These are phyloP conservation scores for Oxyteleia sp. DNA, from an alignment of 2,888 invertebrate species.

Conservation along the genomic window DNA sequence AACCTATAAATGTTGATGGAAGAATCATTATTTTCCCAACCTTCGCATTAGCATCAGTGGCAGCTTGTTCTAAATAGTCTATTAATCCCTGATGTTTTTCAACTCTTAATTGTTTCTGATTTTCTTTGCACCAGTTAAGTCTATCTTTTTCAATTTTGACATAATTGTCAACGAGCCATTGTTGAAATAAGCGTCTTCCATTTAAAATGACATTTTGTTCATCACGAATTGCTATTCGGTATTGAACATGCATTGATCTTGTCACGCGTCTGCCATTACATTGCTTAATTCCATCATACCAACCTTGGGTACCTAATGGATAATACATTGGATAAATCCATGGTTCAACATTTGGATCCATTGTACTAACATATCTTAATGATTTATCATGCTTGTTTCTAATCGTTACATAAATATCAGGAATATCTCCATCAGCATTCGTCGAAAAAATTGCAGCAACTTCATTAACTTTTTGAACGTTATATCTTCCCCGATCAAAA, in stretches of 20 bases:
- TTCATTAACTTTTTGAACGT: too few species aligned
- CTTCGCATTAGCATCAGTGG: neutral
- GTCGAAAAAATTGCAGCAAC: too few species aligned
- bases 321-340: too few species aligned
- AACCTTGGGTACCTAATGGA: neutral
- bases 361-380: slow-evolving; percentile 3
- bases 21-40: neutral
- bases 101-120: neutral
- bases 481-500: too few species aligned
- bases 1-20: neutral
- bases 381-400: too few species aligned
- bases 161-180: neutral
- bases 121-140: neutral
- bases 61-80: neutral
- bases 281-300: neutral
- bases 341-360: neutral
- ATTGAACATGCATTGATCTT: neutral
- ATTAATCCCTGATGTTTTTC: slow-evolving; percentile 4
- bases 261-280: neutral
- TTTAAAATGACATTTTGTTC: neutral
- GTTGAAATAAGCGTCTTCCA: neutral
- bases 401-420: too few species aligned
- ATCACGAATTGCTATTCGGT: neutral
- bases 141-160: slow-evolving; percentile 2
- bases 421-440: too few species aligned